Evolutionary conservation across 2,888 invertebrate genomes (phyloP), one percentile per base, ranked within the genome.

Genomic region (Cerastis leucographa): DNA sequence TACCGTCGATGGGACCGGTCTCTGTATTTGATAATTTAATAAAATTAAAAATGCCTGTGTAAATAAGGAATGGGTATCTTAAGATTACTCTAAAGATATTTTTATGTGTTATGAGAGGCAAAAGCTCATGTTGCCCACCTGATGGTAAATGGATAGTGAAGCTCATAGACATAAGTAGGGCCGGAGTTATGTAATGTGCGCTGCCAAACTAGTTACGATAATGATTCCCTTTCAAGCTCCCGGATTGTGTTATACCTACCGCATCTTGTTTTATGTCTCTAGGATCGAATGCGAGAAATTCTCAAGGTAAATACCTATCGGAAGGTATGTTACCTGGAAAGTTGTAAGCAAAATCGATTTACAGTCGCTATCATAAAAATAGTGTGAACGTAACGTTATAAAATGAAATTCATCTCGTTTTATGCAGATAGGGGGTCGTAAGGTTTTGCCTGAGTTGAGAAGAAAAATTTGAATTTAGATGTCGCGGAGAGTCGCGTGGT

Each of bases 381-480:
- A 93, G 93, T 92, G 90, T 88, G 88, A 90, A 90, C 90, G 90
- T 88, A 84, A 91, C 89, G 91, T 92, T 93, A 93, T 93, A 93
- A 93, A 94, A 94, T 94, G 91, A 92, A 94, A 93, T 94, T 94
- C 93, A 93, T 95, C 92, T 93, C 87, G 90, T 89, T 93, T 94
- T 94, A 94, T 94, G 94, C 93, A 94, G 92, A 94, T 93, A 91
- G 88, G 87, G 89, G 91, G 92, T 93, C 92, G 93, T 93, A 92
- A 93, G 91, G 92, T 91, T 90, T 90, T 87, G 87, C 87, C 86
- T 86, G 90, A 90, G 90, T 88, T 85, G 91, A 89, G 91, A 91
- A 91, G 93, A 94, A 94, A 95, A 95, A 96, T 95, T 96, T 96
- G 94, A 96, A 96, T 96, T 95, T 95, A 95, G 94, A 95, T 94